phyloP scores from a whole-genome alignment of 1,140 invertebrate genomes.

The Drosophila sechellia region DNA sequence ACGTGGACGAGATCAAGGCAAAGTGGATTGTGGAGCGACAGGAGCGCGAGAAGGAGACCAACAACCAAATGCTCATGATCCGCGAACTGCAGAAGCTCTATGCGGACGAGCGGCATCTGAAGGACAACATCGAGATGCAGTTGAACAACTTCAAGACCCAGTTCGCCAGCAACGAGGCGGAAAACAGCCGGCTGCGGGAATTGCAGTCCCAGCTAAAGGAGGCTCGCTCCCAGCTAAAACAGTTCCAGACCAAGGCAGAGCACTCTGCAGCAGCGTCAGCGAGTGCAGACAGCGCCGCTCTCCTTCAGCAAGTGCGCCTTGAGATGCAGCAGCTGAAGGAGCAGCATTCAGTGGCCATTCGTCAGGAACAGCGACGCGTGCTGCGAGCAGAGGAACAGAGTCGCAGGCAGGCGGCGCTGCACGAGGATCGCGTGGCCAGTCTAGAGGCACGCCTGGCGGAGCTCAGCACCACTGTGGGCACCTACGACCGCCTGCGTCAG shows the following conservation, averaged over 20 bases:
- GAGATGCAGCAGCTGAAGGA: constrained; percentile 90
- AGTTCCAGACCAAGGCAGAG: constrained; percentile 84
- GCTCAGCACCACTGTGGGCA: constrained; percentile 91
- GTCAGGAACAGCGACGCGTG: constrained; percentile 84
- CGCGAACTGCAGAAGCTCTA: constrained; percentile 89
- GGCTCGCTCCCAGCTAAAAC: constrained; percentile 87
- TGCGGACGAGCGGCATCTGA: constrained; percentile 86
- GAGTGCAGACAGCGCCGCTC: constrained; percentile 85
- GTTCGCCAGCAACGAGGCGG: constrained; percentile 74
- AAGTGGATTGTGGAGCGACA: constrained; percentile 90
- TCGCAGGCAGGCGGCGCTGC: constrained; percentile 87
- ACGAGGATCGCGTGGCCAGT: constrained; percentile 91
- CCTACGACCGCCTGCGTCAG: constrained; percentile 90
- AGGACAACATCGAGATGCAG: constrained; percentile 88
- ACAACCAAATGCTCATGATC: constrained; percentile 89
- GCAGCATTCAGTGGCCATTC: constrained; percentile 88
- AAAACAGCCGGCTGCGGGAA: constrained; percentile 80
- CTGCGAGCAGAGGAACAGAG: constrained; percentile 89
- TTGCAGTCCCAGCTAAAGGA: constrained; percentile 88
- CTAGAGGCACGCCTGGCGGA: constrained; percentile 92
- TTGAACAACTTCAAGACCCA: constrained; percentile 85
- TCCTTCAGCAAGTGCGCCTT: constrained; percentile 88
- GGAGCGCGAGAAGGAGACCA: constrained; percentile 91
- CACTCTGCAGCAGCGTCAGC: constrained; percentile 18
- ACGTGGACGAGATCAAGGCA: constrained; percentile 89